Conservation (phyloP, 2,797 vertebrate species). For the Sebastes dallii region DNA sequence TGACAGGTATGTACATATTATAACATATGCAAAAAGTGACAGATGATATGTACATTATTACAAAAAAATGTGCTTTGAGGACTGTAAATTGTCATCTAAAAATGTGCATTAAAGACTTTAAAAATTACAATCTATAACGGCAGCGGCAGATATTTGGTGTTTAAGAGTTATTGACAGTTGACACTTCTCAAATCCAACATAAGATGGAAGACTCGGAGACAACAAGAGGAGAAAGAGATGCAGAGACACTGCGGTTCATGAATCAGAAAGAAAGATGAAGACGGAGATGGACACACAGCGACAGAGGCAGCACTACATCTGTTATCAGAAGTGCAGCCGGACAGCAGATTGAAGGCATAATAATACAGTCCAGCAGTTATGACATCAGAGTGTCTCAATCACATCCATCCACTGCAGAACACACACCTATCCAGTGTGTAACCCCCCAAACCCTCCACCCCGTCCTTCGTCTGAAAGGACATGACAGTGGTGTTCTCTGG, state of each 20-base stretch:
- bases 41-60: too few relatives aligned
- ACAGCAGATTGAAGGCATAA: conserved; percentile 41
- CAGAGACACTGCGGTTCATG: background rate
- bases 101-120: too few relatives aligned
- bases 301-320: conserved; percentile 16
- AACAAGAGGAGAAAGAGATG: background rate
- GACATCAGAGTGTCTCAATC: conserved; percentile 38
- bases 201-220: background rate
- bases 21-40: too few relatives aligned
- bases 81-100: too few relatives aligned
- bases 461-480: conserved; percentile 14
- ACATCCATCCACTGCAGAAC: conserved; percentile 8
- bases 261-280: conserved; percentile 21
- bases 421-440: background rate
- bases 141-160: too few relatives aligned
- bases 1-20: too few relatives aligned
- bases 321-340: conserved; percentile 27
- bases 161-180: too few relatives aligned
- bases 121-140: too few relatives aligned
- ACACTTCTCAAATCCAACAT: background rate
- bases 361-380: conserved; percentile 37
- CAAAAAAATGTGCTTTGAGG: rapidly evolving
- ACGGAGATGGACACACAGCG: conserved; percentile 4
- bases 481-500: conserved; percentile 38
- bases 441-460: background rate